Evolutionary conservation across 92 coral and sea anemone genomes (phyloP), one percentile per base, ranked within the genome.

Genomic region (Muricea muricata): DNA sequence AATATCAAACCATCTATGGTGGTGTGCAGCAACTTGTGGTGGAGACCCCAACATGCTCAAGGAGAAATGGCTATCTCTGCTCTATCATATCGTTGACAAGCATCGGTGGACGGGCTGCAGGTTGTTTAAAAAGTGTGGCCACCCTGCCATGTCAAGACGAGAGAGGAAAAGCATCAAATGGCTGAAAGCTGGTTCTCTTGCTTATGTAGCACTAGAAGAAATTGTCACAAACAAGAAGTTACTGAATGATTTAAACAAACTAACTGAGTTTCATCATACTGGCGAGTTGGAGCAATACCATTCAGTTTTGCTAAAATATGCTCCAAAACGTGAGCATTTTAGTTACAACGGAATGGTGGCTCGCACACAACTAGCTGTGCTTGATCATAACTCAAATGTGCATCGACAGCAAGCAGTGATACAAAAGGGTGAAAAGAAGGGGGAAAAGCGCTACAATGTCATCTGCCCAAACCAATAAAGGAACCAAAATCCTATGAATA

Each of bases 141-240:
- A 48, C 15, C 56, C 56, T 48, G 15, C 56, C 3, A 48, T 48
- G 56, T 48, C 56, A 61, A 25, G 70, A 31, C 14, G 33, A 61
- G 70, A 61, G 17, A 61, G 37, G 37, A 61, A 61, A 61, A 3
- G 70, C n/a, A 61, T 61, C 24, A 61, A 61, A 25, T 61, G 70
- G 70, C 15, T 61, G 15, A 25, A 61, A 61, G 70, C 70, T 61
- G 70, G 70, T 20, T 61, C 70, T 48, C 56, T 20, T 48, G 7
- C 56, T 48, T 20, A 48, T 48, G 21, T 48, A 9, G 56, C 56
- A 48, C 56, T 48, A 48, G 56, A 48, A 48, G 56, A 48, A 18
- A 9, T 48, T 18, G 21, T 48, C 12, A 48, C 56, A 3, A 48
- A 48, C 21, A 48, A 48, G 56, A 48, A 48, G 21, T 48, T 3